Conservation (phyloP, 2,797 vertebrate genomes). For the Scarus forsteni region DNA sequence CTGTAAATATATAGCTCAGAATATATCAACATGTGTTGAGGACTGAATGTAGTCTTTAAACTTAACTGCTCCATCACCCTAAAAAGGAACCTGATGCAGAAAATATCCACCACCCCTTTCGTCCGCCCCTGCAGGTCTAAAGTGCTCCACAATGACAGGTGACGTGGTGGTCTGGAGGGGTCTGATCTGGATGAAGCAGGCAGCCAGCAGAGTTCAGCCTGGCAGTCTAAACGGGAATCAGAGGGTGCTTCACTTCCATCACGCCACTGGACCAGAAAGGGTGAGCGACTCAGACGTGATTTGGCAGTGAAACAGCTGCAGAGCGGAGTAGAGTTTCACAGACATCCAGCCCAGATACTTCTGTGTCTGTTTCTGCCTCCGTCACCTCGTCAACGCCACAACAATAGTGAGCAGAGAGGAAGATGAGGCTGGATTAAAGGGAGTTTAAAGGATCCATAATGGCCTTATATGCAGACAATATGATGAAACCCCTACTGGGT, state of each 20-base stretch:
- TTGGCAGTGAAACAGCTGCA: background rate
- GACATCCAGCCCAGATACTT: constrained; percentile 22
- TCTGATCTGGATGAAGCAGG: constrained; percentile 65
- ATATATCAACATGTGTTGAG: too few species aligned
- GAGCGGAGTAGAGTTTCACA: constrained; percentile 42
- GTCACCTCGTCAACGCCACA: constrained; percentile 24
- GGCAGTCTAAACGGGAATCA: constrained; percentile 34
- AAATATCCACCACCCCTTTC: too few species aligned
- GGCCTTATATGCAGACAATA: background rate
- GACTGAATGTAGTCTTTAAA: background rate
- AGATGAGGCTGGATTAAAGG: background rate
- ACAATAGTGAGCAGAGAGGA: constrained; percentile 6
- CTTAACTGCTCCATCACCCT: constrained; percentile 1
- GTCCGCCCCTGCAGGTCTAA: constrained; percentile 30
- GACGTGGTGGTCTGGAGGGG: constrained; percentile 72
- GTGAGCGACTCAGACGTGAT: constrained; percentile 47
- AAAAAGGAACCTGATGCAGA: constrained; percentile 5
- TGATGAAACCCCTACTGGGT: too few species aligned
- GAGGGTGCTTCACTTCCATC: constrained; percentile 53
- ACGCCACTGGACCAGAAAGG: constrained; percentile 27
- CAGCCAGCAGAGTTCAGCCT: constrained; percentile 46
- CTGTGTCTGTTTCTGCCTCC: constrained; percentile 8
- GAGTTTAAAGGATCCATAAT: background rate
- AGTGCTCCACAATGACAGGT: constrained; percentile 67
- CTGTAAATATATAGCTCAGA: too few species aligned